A percentile compares a stretch with the other conserved stretches of the same genome.
Evolutionary conservation across 2,113 vertebrate species (phyloP).

Genomic region (Callionymus lyra): DNA sequence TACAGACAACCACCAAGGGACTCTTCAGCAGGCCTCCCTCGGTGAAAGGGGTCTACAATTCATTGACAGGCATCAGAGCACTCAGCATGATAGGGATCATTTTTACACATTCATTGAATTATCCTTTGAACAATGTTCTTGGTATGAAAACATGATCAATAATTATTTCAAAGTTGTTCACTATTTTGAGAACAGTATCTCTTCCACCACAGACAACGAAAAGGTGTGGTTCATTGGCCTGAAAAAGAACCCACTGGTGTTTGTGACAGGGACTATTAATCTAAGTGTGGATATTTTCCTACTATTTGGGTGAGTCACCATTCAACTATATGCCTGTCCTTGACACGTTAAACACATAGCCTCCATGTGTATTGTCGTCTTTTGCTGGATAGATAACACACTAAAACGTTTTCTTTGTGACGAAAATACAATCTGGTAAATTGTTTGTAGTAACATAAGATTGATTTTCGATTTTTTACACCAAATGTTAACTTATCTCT

Average conservation of each 20-base stretch:
- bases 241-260: constrained; percentile 60
- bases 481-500: no score
- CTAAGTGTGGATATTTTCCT: constrained; percentile 79
- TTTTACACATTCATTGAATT: constrained; percentile 73
- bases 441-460: no score
- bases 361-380: no score
- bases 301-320: constrained; percentile 70
- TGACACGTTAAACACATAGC: no score
- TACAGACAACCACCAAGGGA: constrained; percentile 58
- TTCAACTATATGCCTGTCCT: no score
- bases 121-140: constrained; percentile 63
- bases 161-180: neutral
- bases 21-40: constrained; percentile 35
- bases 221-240: constrained; percentile 67
- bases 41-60: constrained; percentile 41
- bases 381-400: no score
- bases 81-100: constrained; percentile 80
- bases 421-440: no score
- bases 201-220: constrained; percentile 64
- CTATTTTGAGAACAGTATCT: neutral
- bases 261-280: constrained; percentile 73
- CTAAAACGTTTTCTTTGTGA: no score
- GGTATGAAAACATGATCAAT: constrained; percentile 48
- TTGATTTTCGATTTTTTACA: no score
- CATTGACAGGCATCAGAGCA: constrained; percentile 69